phyloP scores from a whole-genome alignment of 2,797 vertebrate species.

The Acipenser transmontanus region DNA sequence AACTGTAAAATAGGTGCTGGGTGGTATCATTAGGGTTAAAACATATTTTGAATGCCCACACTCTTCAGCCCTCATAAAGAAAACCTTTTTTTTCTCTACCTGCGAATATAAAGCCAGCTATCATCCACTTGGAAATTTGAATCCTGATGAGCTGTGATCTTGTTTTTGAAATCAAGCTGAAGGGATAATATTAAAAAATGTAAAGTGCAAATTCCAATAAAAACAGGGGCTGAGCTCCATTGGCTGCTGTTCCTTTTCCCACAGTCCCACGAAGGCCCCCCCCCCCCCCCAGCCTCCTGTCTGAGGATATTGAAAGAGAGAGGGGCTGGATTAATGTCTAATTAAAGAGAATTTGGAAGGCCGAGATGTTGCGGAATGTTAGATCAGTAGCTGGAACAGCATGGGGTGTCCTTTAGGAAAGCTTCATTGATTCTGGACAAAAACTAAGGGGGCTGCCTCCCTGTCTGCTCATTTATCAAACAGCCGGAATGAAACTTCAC shows the following conservation, averaged over 20 bases:
- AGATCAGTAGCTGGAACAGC: conserved; percentile 99
- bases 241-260: conserved; percentile 59
- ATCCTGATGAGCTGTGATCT: neutral
- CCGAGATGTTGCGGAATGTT: conserved; percentile 99
- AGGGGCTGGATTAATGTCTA: conserved; percentile 95
- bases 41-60: too few species aligned
- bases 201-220: conserved; percentile 1
- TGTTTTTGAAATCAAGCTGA: neutral
- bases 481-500: conserved; percentile 90
- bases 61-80: too few species aligned
- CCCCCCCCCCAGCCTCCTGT: conserved; percentile 64
- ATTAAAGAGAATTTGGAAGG: conserved; percentile 99
- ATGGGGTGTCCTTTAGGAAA: conserved; percentile 99
- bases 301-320: conserved; percentile 93
- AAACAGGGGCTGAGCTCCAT: conserved; percentile 26
- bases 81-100: neutral
- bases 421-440: conserved; percentile 99
- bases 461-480: conserved; percentile 99
- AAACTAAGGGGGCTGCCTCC: conserved; percentile 89
- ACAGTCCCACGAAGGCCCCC: conserved; percentile 66
- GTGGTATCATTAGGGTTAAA: too few species aligned
- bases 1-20: too few species aligned
- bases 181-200: conserved; percentile 1
- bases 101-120: neutral
- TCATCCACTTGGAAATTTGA: neutral